Percentiles rank a stretch among this genome's conserved stretches.
These are phyloP conservation scores for Colletes latitarsis DNA, from an alignment of 1,140 invertebrate species.

Conservation along the genomic window DNA sequence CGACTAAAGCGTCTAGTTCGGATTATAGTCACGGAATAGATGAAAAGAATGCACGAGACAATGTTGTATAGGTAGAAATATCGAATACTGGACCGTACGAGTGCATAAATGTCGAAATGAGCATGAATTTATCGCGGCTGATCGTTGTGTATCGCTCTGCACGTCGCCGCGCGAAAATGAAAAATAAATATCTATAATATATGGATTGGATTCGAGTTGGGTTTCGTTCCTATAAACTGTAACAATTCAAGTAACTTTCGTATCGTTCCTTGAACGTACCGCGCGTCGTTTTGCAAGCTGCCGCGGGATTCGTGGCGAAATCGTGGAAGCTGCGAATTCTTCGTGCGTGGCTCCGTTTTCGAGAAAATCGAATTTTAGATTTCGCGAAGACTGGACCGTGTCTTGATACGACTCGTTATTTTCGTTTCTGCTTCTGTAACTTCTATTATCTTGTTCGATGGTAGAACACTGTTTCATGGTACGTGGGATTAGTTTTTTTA, in stretches of 20 bases:
- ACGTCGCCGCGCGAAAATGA: conserved; percentile 1
- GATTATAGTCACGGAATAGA: conserved; percentile 24
- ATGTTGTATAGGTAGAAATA: background rate
- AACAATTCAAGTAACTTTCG: background rate
- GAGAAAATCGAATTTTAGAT: no score
- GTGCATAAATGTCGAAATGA: conserved; percentile 8
- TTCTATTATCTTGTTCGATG: no score
- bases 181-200: background rate
- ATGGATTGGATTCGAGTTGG: background rate
- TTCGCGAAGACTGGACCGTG: no score
- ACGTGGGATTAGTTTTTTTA: no score
- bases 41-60: conserved; percentile 1
- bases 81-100: conserved; percentile 11
- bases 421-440: no score
- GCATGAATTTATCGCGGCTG: conserved; percentile 9
- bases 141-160: background rate
- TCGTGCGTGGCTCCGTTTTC: no score
- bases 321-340: no score
- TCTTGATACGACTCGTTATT: no score
- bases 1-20: background rate
- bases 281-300: no score
- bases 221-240: background rate
- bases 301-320: no score
- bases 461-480: no score
- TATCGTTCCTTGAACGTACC: no score